Evolutionary conservation across 2,797 vertebrate species (phyloP).

Genomic region (Sus cebifrons): DNA sequence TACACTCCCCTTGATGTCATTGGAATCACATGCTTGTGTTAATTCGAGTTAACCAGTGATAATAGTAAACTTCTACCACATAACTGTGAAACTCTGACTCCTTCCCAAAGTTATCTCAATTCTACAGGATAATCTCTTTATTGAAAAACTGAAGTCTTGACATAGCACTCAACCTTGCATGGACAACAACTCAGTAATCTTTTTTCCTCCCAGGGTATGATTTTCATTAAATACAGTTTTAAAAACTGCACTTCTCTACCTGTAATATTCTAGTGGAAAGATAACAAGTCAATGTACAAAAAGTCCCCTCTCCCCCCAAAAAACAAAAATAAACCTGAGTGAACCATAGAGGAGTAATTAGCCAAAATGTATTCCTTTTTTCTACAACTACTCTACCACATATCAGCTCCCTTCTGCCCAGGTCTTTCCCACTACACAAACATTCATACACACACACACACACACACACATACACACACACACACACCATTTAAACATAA

Average conservation of each 20-base stretch:
- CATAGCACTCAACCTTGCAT: conserved; percentile 25
- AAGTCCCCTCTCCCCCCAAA: no score
- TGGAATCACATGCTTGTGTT: conserved; percentile 86
- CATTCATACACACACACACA: neutral
- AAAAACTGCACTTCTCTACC: conserved; percentile 32
- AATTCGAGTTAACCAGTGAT: conserved; percentile 88
- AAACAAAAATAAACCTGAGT: conserved; percentile 5
- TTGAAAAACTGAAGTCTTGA: conserved; percentile 76
- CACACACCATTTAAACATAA: conserved; percentile 43
- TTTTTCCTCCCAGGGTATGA: neutral
- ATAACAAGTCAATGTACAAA: conserved; percentile 48
- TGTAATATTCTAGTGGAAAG: neutral
- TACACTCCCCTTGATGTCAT: conserved; percentile 80
- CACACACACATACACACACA: neutral
- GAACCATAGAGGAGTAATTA: conserved; percentile 51
- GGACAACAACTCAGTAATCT: conserved; percentile 35
- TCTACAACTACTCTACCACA: conserved; percentile 14
- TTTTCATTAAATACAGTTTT: conserved; percentile 48
- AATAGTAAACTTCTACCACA: conserved; percentile 85
- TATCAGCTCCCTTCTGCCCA: conserved; percentile 19
- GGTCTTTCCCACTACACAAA: conserved; percentile 30
- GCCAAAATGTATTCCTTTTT: conserved; percentile 42
- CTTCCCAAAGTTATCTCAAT: conserved; percentile 87
- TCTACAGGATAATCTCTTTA: conserved; percentile 83
- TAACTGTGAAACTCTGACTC: conserved; percentile 84